phyloP scores from a whole-genome alignment of 2,797 vertebrate genomes.

The Sparus aurata region DNA sequence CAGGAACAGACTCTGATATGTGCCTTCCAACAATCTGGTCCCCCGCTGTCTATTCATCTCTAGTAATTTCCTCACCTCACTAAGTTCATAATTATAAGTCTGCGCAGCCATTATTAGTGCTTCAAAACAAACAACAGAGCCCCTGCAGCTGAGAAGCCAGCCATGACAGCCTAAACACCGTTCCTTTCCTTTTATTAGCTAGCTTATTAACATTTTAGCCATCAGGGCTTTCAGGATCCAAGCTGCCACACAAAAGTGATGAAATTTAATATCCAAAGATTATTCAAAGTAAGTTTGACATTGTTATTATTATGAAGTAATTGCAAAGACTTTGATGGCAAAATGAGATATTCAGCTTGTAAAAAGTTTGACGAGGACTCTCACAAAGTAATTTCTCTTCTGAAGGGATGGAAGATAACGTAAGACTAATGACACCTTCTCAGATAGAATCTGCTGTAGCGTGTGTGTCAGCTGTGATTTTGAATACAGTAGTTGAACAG shows the following conservation, averaged over 20 bases:
- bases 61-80: slow-evolving; percentile 83
- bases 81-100: slow-evolving; percentile 83
- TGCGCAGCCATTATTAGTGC: slow-evolving; percentile 77
- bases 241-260: slow-evolving; percentile 59
- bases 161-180: slow-evolving; percentile 79
- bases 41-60: slow-evolving; percentile 79
- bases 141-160: slow-evolving; percentile 76
- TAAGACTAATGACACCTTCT: neutral
- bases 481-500: neutral
- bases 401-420: slow-evolving; percentile 10
- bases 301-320: slow-evolving; percentile 55
- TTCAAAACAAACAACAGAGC: slow-evolving; percentile 82
- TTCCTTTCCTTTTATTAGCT: slow-evolving; percentile 77
- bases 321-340: slow-evolving; percentile 27
- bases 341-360: slow-evolving; percentile 55
- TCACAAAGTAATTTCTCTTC: slow-evolving; percentile 18
- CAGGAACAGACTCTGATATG: slow-evolving; percentile 66
- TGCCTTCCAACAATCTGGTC: slow-evolving; percentile 76
- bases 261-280: slow-evolving; percentile 75
- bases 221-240: slow-evolving; percentile 69
- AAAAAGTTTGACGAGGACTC: slow-evolving; percentile 49
- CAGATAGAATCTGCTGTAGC: neutral
- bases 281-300: slow-evolving; percentile 68
- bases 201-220: slow-evolving; percentile 81
- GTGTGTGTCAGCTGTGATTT: neutral